Base-by-base conservation (phyloP, 2,113 vertebrate genomes). In the Lamprotornis superbus region DNA sequence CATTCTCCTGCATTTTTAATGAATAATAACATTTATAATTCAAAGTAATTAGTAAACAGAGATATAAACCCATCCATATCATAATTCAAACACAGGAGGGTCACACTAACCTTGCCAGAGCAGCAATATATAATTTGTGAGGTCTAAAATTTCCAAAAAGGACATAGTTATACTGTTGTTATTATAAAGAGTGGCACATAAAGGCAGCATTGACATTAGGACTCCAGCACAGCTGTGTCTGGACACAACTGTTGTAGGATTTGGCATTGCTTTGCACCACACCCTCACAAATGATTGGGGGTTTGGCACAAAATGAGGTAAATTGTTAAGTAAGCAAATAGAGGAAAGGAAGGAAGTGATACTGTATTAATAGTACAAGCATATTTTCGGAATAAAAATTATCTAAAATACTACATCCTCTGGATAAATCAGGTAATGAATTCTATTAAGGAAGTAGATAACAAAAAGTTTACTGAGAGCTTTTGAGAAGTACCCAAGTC, bases 11-110 rank as follows among this genome's bases (percentile, higher is more conserved):
- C 30, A 60, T 59, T 88, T 78, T 81, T 75, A 83, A 71, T 74
- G 28, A 93, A 67, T 68, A 90, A 74, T 47, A 68, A 24, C 50
- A 75, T 94, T 75, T 85, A n/a, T 92, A 91, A 94, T 79, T 94
- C 76, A 67, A 84, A 84, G 23, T 56, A 69, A 70, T 46, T 76
- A 60, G 69, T 49, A 94, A 87, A 71, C 49, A 65, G 84, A 71
- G n/a, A 63, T 76, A 28, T 64, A 90, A 85, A 87, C 17, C 33
- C 70, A 59, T 92, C 67, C 30, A 20, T 74, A 16, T 67, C 19
- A 16, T 77, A 21, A n/a, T 46, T 78, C 69, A 83, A 53, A 75
- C 11, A 20, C 2, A 5, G 46, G 49, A 91, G 76, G 25, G 17
- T 83, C 70, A 35, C 10, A 7, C 6, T 53, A 46, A 47, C 28